Conservation (phyloP, 2,888 invertebrate species). For the Tribolium freemani region DNA sequence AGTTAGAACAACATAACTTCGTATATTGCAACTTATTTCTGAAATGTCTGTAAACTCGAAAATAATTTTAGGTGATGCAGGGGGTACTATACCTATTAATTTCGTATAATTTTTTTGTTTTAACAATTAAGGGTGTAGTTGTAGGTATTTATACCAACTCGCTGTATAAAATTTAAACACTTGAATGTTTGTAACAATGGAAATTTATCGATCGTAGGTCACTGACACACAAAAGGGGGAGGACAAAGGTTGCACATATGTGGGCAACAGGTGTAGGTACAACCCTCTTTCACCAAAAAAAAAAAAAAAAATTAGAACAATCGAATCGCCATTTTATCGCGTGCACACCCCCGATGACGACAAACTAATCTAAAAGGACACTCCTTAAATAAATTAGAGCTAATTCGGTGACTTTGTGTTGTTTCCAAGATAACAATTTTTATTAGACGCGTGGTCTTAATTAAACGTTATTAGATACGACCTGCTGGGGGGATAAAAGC, state of each 20-base stretch:
- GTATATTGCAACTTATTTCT: too few relatives aligned
- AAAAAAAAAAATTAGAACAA: background rate
- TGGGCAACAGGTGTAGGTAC: conserved; percentile 44
- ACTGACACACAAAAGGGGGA: conserved; percentile 23
- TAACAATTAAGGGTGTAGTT: too few relatives aligned
- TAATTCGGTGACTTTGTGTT: conserved; percentile 27
- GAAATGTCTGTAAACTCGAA: too few relatives aligned
- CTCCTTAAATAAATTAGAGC: conserved; percentile 36
- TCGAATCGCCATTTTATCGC: conserved; percentile 3
- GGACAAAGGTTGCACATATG: conserved; percentile 32
- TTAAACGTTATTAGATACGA: conserved; percentile 23
- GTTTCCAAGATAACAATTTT: conserved; percentile 33
- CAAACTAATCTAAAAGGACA: conserved; percentile 31
- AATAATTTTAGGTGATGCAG: too few relatives aligned
- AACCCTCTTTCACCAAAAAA: background rate
- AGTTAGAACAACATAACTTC: too few relatives aligned
- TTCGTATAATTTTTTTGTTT: too few relatives aligned
- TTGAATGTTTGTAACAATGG: conserved; percentile 28
- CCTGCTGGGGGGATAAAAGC: background rate
- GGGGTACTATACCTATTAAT: too few relatives aligned
- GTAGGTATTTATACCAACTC: too few relatives aligned
- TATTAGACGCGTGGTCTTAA: conserved; percentile 25
- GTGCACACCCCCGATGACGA: background rate
- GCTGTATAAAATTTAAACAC: background rate
- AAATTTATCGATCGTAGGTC: conserved; percentile 36